Base-by-base conservation (phyloP, 2,113 vertebrate species). In the Lepisosteus oculatus region DNA sequence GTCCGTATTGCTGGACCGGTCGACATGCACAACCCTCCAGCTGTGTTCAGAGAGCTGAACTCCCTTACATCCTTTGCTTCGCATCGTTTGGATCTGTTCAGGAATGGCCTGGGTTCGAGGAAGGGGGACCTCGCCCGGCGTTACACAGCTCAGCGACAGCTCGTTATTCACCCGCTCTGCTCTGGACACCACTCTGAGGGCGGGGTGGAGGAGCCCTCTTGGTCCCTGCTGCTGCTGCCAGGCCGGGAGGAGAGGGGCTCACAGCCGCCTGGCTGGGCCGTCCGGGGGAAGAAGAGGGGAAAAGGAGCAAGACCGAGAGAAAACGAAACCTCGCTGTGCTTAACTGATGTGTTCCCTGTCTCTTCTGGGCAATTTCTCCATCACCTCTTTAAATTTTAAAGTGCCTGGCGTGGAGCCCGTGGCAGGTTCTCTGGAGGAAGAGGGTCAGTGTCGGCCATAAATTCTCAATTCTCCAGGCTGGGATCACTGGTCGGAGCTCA, bases 331-430 rank as follows among this genome's bases (percentile, higher is more conserved):
- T 81, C 81, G 83, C 84, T 86, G 82, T 82, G 79, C 84, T 84
- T 76, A 81, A 85, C 77, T 81, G 84, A 87, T 90, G 86, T 89
- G 84, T 85, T 89, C 85, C 88, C 87, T 93, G 88, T 93, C 93
- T 93, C 90, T 91, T 94, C 95, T 97, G 95, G 94, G 91, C 87
- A 94, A 91, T 95, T 95, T 97, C 95, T 93, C 91, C 93, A 91
- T 93, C 96, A 97, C 95, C 95, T 97, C 95, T 94, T 97, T 96
- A 96, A 97, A 95, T 95, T 95, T 96, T 95, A 95, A 93, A 85
- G 92, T 91, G 84, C 86, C 96, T 95, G 94, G 95, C 93, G 77
- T 85, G 84, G 81, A 89, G 94, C 93, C 92, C 86, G 87, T 84
- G 83, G 88, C 87, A 92, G 87, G 86, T 92, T 90, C 93, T 93